These are phyloP conservation scores for Ruditapes philippinarum DNA, from an alignment of 1,140 invertebrate species.

Conservation along the genomic window DNA sequence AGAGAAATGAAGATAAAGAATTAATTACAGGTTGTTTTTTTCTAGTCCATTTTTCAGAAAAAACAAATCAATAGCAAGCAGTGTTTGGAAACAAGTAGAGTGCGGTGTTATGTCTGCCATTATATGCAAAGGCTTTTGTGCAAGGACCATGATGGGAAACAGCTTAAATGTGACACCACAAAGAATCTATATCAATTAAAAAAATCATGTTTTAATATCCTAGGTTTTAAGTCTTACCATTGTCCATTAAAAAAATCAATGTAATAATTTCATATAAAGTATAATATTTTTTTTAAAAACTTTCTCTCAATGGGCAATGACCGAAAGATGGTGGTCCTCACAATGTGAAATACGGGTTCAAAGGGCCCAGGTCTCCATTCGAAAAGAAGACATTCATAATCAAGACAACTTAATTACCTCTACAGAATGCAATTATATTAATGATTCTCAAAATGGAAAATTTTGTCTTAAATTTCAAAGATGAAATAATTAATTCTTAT, in stretches of 20 bases:
- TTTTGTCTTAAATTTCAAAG: slow-evolving; percentile 41
- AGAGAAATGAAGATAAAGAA: too few species aligned
- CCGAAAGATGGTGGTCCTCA: neutral
- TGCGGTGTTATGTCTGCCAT: too few species aligned
- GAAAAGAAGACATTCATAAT: neutral
- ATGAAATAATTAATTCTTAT: slow-evolving; percentile 30
- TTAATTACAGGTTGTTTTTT: too few species aligned
- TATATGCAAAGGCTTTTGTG: neutral
- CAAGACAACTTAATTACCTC: neutral
- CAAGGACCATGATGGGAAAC: neutral
- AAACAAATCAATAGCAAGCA: too few species aligned
- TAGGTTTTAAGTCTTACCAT: too few species aligned
- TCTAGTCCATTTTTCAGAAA: too few species aligned
- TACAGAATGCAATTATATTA: slow-evolving; percentile 14
- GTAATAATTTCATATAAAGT: too few species aligned
- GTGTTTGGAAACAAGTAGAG: too few species aligned
- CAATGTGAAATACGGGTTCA: neutral
- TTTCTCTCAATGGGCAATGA: neutral
- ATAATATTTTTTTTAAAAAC: too few species aligned
- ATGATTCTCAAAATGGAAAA: neutral
- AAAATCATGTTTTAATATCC: too few species aligned
- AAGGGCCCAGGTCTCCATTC: neutral
- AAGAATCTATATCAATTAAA: too few species aligned
- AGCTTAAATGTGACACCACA: slow-evolving; percentile 6
- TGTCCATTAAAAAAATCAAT: too few species aligned